phyloP scores from a whole-genome alignment of 2,113 vertebrate species.

The Speoplatyrhinus poulsoni region DNA sequence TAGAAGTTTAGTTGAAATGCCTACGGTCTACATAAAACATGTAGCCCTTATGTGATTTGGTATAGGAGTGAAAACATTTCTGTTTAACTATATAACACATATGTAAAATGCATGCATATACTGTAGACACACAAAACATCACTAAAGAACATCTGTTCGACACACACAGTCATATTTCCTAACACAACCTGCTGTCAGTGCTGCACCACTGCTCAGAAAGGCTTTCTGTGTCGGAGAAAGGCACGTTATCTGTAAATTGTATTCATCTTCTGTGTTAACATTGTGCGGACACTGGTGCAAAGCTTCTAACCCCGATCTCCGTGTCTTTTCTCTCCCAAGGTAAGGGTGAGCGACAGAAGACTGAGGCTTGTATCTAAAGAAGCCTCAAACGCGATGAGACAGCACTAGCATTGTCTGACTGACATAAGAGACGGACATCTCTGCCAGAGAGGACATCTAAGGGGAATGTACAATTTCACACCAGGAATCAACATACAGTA shows the following conservation, averaged over 20 bases:
- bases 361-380: conserved; percentile 25
- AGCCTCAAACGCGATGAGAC: conserved; percentile 36
- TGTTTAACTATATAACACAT: no score
- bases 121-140: no score
- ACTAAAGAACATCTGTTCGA: not conserved
- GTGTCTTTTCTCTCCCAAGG: conserved; percentile 27
- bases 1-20: no score
- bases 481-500: conserved; percentile 47
- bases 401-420: conserved; percentile 22
- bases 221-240: not conserved
- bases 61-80: no score
- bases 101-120: no score
- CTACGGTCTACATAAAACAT: no score
- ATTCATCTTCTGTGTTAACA: not conserved
- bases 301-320: not conserved
- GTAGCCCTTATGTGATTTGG: no score
- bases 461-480: conserved; percentile 73
- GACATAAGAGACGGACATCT: conserved; percentile 8
- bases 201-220: not conserved
- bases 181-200: not conserved
- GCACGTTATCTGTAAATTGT: not conserved
- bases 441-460: conserved; percentile 44
- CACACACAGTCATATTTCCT: not conserved
- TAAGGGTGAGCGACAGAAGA: conserved; percentile 43
- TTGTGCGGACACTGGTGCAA: not conserved